Evolutionary conservation across 2,888 invertebrate species (phyloP), one percentile per base, ranked within the genome.

Genomic region (Pollenia amentaria): DNA sequence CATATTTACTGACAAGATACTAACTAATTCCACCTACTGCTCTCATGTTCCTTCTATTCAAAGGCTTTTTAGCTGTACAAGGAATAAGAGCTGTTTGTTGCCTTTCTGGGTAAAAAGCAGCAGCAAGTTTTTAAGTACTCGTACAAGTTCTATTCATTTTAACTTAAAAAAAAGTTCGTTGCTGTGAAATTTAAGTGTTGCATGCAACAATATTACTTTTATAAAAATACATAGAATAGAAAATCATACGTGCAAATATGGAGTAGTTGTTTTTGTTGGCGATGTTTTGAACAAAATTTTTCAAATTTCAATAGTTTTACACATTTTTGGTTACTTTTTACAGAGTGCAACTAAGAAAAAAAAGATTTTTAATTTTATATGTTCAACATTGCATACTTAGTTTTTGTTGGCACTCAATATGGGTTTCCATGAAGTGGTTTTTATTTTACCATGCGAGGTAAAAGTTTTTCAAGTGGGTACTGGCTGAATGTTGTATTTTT

Each of bases 371-470:
- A 55, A 75, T 86, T 83, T 83, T 70, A 57, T 51, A 70, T 83
- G 86, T 83, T 83, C 79, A 86, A 72, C 73, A 55, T 78, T 78
- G 75, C 86, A 70, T 86, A 70, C 48, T 75, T 83, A 57, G 46
- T 55, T 79, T 82, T 78, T 79, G 70, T 78, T 75, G 64, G 57
- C 62, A 53, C 57, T 75, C 62, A 55, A 73, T n/a, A 53, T 60
- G 65, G 67, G 77, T 6, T 53, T 67, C 10, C 57, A 77, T 77
- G 62, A 60, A 85, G 81, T 85, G 77, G 62, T 65, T 79, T 76
- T 73, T 42, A 65, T 78, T 67, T 67, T 42, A 29, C 16, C 84
- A 78, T 57, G 29, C 65, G 64, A 67, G 78, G 18, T n/a, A 72
- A 72, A 72, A 78, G 38, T 60, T 84, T 83, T 83, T 67, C 73